Conservation (phyloP, 1,140 invertebrate genomes). For the Asobara japonica region DNA sequence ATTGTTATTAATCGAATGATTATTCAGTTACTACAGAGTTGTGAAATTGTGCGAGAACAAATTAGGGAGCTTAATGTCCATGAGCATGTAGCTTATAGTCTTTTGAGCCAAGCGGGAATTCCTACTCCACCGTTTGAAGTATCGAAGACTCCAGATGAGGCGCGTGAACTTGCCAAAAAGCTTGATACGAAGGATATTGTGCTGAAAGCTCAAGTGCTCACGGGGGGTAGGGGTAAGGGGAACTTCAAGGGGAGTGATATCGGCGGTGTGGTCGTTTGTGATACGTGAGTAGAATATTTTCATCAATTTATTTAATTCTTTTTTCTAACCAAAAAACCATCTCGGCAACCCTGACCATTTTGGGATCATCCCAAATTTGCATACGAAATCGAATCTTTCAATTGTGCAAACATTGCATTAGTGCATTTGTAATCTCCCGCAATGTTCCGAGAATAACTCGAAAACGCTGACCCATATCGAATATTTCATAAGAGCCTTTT, state of each 20-base stretch:
- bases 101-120: conserved; percentile 86
- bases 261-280: conserved; percentile 92
- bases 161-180: conserved; percentile 80
- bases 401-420: too few species aligned
- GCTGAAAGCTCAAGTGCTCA: conserved; percentile 95
- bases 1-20: neutral
- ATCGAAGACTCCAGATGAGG: conserved; percentile 86
- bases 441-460: too few species aligned
- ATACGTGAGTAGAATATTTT: conserved; percentile 87
- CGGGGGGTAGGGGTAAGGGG: conserved; percentile 94
- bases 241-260: conserved; percentile 91
- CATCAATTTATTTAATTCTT: too few species aligned
- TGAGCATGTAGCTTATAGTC: conserved; percentile 91
- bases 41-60: conserved; percentile 64
- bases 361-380: too few species aligned
- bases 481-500: too few species aligned
- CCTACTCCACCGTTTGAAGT: conserved; percentile 94
- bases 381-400: too few species aligned
- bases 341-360: too few species aligned
- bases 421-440: too few species aligned
- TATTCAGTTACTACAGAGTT: neutral
- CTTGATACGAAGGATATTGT: conserved; percentile 90
- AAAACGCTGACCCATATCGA: too few species aligned
- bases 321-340: too few species aligned
- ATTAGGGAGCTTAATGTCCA: conserved; percentile 90